Base-by-base conservation (phyloP, 2,113 vertebrate species). In the Cervus canadensis region DNA sequence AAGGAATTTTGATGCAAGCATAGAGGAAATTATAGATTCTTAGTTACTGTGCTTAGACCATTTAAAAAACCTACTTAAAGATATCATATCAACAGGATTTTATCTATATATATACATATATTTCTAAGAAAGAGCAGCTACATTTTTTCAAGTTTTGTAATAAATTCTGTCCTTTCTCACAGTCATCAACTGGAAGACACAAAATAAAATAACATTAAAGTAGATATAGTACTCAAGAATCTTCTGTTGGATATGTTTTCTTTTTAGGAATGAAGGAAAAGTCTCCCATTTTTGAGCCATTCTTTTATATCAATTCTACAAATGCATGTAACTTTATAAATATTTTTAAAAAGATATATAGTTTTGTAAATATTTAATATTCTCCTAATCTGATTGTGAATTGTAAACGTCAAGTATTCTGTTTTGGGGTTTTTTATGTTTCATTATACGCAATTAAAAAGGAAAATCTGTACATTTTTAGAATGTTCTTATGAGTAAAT, bases 191-290 rank as follows among this genome's bases (percentile, higher is more conserved):
- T 21, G 90, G 84, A 96, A 96, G 43, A 89, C 26, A 94, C 16
- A 85, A 87, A 96, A 56, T 81, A 92, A 86, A 97, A 71, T 87
- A 67, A 62, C 36, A 86, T 87, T 95, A 82, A 96, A 87, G 48
- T 67, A 79, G 45, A 95, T 92, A 64, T 13, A 21, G 67, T 74
- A 74, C 36, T 74, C 67, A 74, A 74, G 36, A 74, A 74, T 74
- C 21, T 43, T 74, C n/a, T 40, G 25, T 3, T 74, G 67, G 36
- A 74, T 71, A 71, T 25, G 21, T 74, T 74, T 40, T 43, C 67
- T 74, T 25, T 74, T 40, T 23, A 74, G 67, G 36, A 74, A 74
- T 40, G 36, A 74, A 40, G 21, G 36, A 74, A 74, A 40, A 74
- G 40, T 74, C 67, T 74, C 36, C 67, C 36, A 40, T 25, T 40